Percentiles rank a stretch among this genome's conserved stretches.
Conservation (phyloP, 2,797 vertebrate genomes). For the Petrocephalus schoutedeni region DNA sequence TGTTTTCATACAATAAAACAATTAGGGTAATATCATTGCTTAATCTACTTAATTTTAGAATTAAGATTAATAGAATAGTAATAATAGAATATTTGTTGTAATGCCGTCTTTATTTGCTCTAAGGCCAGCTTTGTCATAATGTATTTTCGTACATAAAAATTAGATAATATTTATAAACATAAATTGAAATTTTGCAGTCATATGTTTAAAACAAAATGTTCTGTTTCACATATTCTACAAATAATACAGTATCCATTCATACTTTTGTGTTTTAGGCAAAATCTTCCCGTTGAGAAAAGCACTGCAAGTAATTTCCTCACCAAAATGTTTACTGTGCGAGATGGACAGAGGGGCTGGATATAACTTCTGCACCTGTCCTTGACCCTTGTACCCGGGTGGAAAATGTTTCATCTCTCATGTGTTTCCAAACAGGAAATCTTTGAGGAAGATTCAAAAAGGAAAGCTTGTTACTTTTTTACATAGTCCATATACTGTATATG, state of each 20-base stretch:
- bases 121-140: not conserved
- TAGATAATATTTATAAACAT: not conserved
- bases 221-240: not conserved
- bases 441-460: constrained; percentile 14
- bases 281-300: not conserved
- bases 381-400: constrained; percentile 46
- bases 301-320: constrained; percentile 11
- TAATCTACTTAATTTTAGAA: not conserved
- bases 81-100: not conserved
- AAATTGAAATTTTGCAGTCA: not conserved
- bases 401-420: constrained; percentile 9
- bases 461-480: not conserved
- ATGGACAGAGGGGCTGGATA: constrained; percentile 48
- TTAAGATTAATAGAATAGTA: not conserved
- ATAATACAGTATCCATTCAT: not conserved
- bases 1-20: not conserved
- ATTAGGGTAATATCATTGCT: not conserved
- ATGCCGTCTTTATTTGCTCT: not conserved
- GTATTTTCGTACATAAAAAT: not conserved
- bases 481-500: not conserved
- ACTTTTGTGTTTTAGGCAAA: not conserved
- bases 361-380: constrained; percentile 49
- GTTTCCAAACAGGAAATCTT: constrained; percentile 17
- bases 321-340: constrained; percentile 2
- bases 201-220: not conserved